phyloP scores from a whole-genome alignment of 2,797 vertebrate genomes.

The Synanceia verrucosa region DNA sequence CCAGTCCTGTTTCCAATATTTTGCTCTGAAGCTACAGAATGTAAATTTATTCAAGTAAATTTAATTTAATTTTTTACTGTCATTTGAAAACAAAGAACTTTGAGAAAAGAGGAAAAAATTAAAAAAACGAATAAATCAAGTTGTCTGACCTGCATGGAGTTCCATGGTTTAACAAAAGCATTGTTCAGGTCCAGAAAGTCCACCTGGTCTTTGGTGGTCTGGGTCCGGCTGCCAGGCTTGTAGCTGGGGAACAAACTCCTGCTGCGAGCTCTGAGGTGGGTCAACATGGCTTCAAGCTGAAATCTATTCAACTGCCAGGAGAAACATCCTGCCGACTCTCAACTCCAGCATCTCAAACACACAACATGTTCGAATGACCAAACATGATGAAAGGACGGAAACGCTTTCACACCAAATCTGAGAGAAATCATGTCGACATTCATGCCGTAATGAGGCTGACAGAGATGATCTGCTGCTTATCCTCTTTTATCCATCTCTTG shows the following conservation, averaged over 20 bases:
- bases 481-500: conserved; percentile 48
- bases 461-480: conserved; percentile 83
- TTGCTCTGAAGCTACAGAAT: not conserved
- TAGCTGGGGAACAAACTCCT: conserved; percentile 78
- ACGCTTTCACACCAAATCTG: not conserved
- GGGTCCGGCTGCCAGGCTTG: conserved; percentile 47
- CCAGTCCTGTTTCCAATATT: not conserved
- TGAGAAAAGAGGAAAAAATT: not conserved
- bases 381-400: not conserved
- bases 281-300: conserved; percentile 45
- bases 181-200: conserved; percentile 57
- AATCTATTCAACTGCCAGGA: not conserved
- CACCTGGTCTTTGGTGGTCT: not conserved
- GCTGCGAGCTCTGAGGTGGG: conserved; percentile 65
- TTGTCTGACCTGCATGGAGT: conserved; percentile 76
- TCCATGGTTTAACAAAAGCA: conserved; percentile 70
- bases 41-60: not conserved
- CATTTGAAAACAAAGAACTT: not conserved
- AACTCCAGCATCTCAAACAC: not conserved
- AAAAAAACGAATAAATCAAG: not conserved
- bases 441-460: conserved; percentile 28
- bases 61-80: not conserved
- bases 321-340: not conserved
- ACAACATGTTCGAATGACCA: not conserved
- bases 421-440: not conserved